Evolutionary conservation across 2,888 invertebrate genomes (phyloP).

Genomic region (Ectobius pallidus): DNA sequence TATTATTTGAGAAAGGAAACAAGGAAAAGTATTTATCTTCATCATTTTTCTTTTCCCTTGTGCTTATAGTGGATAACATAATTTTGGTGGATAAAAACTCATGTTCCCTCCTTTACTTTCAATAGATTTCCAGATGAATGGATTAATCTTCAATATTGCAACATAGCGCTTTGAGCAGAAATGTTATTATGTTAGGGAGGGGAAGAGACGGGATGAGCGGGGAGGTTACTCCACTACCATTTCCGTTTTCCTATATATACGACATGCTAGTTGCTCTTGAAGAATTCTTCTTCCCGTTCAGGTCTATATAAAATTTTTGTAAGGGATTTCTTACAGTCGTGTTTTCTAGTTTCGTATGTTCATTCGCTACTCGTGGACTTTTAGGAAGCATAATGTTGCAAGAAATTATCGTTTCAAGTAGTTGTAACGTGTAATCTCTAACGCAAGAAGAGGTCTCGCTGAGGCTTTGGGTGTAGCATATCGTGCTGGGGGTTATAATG

Average conservation of each 20-base stretch:
- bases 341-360: neutral
- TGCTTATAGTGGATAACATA: constrained; percentile 29
- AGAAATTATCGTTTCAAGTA: neutral
- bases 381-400: neutral
- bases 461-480: neutral
- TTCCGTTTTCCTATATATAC: neutral
- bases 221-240: neutral
- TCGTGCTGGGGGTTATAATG: too few relatives aligned
- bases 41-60: constrained; percentile 20
- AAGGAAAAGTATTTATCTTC: constrained; percentile 11
- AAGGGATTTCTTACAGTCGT: neutral
- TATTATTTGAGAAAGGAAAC: neutral
- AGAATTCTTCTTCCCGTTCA: neutral
- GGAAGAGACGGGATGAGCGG: neutral
- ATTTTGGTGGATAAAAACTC: neutral
- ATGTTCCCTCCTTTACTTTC: constrained; percentile 2
- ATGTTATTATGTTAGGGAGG: constrained; percentile 1
- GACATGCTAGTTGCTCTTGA: neutral
- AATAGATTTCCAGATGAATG: constrained; percentile 37
- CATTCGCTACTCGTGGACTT: neutral
- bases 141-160: constrained; percentile 36
- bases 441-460: neutral
- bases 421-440: neutral
- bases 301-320: neutral
- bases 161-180: constrained; percentile 1